A percentile compares a stretch with the other conserved stretches of the same genome.
These are phyloP conservation scores for Unio pictorum DNA, from an alignment of 2,888 invertebrate species.

Conservation along the genomic window DNA sequence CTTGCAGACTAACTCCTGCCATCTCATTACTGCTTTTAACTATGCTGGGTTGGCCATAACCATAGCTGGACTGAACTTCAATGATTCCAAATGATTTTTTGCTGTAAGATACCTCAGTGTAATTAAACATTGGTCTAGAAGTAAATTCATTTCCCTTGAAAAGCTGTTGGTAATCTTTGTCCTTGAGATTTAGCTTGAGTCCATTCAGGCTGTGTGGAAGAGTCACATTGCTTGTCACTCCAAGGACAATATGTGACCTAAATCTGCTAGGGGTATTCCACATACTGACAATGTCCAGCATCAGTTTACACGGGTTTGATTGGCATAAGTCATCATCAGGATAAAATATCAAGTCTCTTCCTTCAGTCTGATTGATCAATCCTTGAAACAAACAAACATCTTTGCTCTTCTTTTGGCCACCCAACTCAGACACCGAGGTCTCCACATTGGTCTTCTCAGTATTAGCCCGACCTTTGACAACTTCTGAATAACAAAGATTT, in stretches of 20 bases:
- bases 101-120: conserved; percentile 4
- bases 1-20: conserved; percentile 3
- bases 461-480: neutral
- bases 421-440: neutral
- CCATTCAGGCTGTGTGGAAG: conserved; percentile 12
- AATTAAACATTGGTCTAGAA: conserved; percentile 17
- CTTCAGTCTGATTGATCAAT: conserved; percentile 11
- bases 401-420: neutral
- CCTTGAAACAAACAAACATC: conserved; percentile 10
- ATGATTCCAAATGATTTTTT: conserved; percentile 19
- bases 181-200: conserved; percentile 7
- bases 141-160: conserved; percentile 13
- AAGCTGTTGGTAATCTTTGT: conserved; percentile 13
- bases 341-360: conserved; percentile 16
- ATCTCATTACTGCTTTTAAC: conserved; percentile 9
- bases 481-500: neutral
- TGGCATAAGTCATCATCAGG: conserved; percentile 13
- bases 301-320: conserved; percentile 10
- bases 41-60: conserved; percentile 17
- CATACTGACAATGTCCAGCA: conserved; percentile 28
- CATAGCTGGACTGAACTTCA: conserved; percentile 17
- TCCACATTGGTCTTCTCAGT: neutral
- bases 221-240: conserved; percentile 6
- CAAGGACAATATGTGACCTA: conserved; percentile 24
- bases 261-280: conserved; percentile 39